These are phyloP conservation scores for Lethocerus indicus DNA, from an alignment of 1,140 invertebrate species.

Conservation along the genomic window DNA sequence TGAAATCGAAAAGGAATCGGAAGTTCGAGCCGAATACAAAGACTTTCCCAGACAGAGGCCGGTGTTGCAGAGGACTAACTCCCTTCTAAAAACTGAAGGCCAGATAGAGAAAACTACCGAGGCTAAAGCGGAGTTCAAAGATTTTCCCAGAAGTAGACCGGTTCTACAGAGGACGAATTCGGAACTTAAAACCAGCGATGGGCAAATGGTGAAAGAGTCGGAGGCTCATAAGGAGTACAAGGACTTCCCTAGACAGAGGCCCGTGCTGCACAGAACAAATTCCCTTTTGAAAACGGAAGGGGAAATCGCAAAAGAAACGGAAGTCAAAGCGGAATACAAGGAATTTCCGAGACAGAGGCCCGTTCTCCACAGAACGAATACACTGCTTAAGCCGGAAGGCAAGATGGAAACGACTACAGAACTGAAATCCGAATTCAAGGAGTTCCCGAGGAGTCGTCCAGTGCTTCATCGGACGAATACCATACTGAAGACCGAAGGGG, in stretches of 20 bases:
- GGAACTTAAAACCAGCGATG: too few relatives aligned
- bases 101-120: slow-evolving; percentile 5
- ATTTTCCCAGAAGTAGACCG: slow-evolving; percentile 10
- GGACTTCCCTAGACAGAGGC: slow-evolving; percentile 7
- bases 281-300: slow-evolving; percentile 13
- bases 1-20: slow-evolving; percentile 11
- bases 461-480: slow-evolving; percentile 9
- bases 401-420: slow-evolving; percentile 11
- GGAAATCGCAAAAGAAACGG: slow-evolving; percentile 8
- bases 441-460: slow-evolving; percentile 4
- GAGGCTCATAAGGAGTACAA: slow-evolving; percentile 13
- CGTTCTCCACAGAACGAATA: slow-evolving; percentile 1
- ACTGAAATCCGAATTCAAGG: slow-evolving; percentile 10
- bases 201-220: slow-evolving; percentile 8
- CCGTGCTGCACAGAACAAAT: neutral
- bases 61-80: slow-evolving; percentile 8
- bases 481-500: slow-evolving; percentile 16
- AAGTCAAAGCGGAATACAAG: slow-evolving; percentile 8
- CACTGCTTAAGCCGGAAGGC: slow-evolving; percentile 16
- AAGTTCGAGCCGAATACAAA: slow-evolving; percentile 11
- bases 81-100: slow-evolving; percentile 9
- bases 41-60: slow-evolving; percentile 15
- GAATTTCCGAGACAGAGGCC: slow-evolving; percentile 12
- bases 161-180: slow-evolving; percentile 7
- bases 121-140: slow-evolving; percentile 3